Percentiles rank a stretch among this genome's conserved stretches.
These are phyloP conservation scores for Thamnaconus septentrionalis DNA, from an alignment of 2,113 vertebrate species.

Conservation along the genomic window DNA sequence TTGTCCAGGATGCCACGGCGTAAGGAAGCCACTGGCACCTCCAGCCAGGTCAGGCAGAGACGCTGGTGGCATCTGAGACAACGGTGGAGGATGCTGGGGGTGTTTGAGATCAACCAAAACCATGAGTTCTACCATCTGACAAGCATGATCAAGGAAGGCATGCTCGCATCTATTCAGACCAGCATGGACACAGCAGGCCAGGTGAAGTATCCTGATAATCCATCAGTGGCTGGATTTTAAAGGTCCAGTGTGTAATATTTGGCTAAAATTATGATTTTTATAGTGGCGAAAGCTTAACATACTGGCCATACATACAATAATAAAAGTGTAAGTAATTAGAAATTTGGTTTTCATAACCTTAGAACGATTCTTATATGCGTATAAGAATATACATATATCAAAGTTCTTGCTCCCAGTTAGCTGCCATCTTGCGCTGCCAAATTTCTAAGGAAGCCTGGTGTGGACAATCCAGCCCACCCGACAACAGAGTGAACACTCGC, in stretches of 20 bases:
- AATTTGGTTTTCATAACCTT: too few species aligned
- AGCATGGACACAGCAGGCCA: conserved; percentile 44
- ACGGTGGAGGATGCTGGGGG: conserved; percentile 76
- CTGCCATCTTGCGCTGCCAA: too few species aligned
- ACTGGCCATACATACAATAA: too few species aligned
- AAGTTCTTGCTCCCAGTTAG: too few species aligned
- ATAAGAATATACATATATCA: too few species aligned
- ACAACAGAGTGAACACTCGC: too few species aligned
- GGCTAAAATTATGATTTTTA: too few species aligned
- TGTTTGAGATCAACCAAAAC: conserved; percentile 80
- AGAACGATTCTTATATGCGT: too few species aligned
- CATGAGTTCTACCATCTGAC: conserved; percentile 78
- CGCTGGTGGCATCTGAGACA: conserved; percentile 72
- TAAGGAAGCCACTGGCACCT: background rate
- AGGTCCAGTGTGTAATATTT: background rate
- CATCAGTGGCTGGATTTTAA: background rate
- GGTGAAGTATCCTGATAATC: conserved; percentile 56
- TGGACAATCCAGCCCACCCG: too few species aligned
- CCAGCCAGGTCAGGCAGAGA: conserved; percentile 7
- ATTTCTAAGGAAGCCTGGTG: too few species aligned
- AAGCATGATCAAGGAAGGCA: conserved; percentile 81
- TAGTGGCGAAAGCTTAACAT: too few species aligned
- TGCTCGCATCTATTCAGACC: conserved; percentile 71
- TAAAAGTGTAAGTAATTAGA: too few species aligned
- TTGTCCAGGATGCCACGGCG: conserved; percentile 27